Conservation (phyloP, 2,888 invertebrate species). For the Agrilus biguttatus region DNA sequence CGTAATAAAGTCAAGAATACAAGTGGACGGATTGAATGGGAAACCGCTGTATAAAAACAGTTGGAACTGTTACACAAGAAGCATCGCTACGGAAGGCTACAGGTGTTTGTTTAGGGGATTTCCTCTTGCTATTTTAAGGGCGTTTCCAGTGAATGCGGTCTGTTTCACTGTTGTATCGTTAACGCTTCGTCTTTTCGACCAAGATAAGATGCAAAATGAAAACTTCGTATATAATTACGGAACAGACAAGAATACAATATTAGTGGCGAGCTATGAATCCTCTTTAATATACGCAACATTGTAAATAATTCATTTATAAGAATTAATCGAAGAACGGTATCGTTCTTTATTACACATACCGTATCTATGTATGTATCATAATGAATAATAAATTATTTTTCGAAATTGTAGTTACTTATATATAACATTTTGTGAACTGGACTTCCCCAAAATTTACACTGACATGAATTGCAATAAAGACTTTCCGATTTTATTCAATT, state of each 20-base stretch:
- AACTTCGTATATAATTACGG: too few species aligned
- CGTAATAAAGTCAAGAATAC: constrained; percentile 77
- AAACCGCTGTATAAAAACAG: constrained; percentile 47
- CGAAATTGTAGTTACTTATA: constrained; percentile 1
- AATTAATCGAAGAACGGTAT: too few species aligned
- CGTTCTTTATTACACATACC: too few species aligned
- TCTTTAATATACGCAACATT: too few species aligned
- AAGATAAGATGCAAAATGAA: background rate
- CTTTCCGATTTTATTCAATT: too few species aligned
- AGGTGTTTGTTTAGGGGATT: constrained; percentile 61
- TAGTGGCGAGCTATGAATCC: too few species aligned
- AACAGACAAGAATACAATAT: too few species aligned
- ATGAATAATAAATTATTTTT: constrained; percentile 5
- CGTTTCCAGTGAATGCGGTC: constrained; percentile 87
- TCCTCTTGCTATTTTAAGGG: constrained; percentile 64
- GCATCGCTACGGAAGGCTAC: constrained; percentile 55
- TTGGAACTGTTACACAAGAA: constrained; percentile 58
- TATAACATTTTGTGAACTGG: too few species aligned
- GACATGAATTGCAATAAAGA: too few species aligned
- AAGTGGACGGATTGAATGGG: constrained; percentile 48
- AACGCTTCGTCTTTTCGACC: constrained; percentile 42
- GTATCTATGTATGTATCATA: background rate
- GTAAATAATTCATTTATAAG: too few species aligned
- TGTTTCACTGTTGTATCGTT: constrained; percentile 79
- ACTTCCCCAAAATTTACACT: too few species aligned